Base-by-base conservation (phyloP, 2,797 vertebrate genomes). In the Momotus momota region DNA sequence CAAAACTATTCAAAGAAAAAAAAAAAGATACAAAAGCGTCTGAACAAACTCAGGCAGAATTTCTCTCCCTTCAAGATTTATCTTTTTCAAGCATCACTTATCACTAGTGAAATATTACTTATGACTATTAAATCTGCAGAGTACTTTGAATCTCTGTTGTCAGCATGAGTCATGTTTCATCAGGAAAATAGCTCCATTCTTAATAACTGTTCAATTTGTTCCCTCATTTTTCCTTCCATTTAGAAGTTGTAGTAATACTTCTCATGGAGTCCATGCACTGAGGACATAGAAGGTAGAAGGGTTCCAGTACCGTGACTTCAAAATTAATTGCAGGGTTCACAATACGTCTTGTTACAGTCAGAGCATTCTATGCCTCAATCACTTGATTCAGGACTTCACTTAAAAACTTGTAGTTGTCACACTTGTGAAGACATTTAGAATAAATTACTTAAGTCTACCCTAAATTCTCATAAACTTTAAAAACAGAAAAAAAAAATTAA, bases 41-140 rank as follows among this genome's bases (percentile, higher is more conserved):
- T 65, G 61, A 90, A 88, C 7, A 74, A 72, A 83, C 7, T 45
- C 40, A 72, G 40, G 12, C 15, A 83, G 41, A 51, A 70, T 90
- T 92, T 86, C 27, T 86, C 79, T 79, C 66, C 61, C 29, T 70
- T 94, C 73, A 73, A 72, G 66, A 75, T 92, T 64, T 92, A 52
- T 92, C 74, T 86, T 81, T 86, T 35, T 91, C 70, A 93, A 88
- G 27, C 13, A 75, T 88, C 70, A 43, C 54, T 94, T 93, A 96
- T 82, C 77, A 84, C 70, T 83, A 57, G 22, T 95, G 94, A 93
- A 93, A 90, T 93, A 95, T 86, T 80, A 84, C 85, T 93, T 90
- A 90, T 51, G 88, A 79, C 77, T 86, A 71, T 93, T 97, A 94
- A 88, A 95, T 88, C 70, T 70, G 66, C 67, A 86, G 70, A 81